Percentiles rank a stretch among this genome's conserved stretches.
Conservation (phyloP, 2,888 invertebrate genomes). For the Gonocerus acuteangulatus region DNA sequence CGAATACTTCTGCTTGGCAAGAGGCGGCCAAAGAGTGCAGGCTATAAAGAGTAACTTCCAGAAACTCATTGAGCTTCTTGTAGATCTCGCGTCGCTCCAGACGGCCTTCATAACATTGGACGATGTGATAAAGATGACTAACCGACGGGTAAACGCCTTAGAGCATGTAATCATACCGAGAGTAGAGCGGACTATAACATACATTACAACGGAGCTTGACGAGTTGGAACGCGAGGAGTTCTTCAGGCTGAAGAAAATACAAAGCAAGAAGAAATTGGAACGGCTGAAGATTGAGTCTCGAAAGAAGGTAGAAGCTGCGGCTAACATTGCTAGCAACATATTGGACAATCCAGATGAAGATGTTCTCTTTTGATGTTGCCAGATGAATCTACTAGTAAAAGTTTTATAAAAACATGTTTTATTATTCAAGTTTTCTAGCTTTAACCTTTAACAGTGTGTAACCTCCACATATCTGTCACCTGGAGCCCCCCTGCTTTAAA, state of each 20-base stretch:
- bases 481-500: too few relatives aligned
- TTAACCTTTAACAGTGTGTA: too few relatives aligned
- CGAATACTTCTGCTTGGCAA: conserved; percentile 54
- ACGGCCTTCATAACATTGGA: conserved; percentile 57
- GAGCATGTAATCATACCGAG: conserved; percentile 58
- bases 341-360: not conserved
- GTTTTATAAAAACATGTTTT: too few relatives aligned
- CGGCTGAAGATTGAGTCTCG: conserved; percentile 35
- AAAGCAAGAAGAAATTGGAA: conserved; percentile 47
- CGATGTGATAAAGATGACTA: conserved; percentile 57
- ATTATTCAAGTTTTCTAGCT: too few relatives aligned
- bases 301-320: not conserved
- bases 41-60: conserved; percentile 54
- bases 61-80: conserved; percentile 53
- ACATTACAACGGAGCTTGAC: conserved; percentile 57
- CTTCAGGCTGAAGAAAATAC: conserved; percentile 44
- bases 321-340: not conserved
- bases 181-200: conserved; percentile 53
- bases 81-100: conserved; percentile 56
- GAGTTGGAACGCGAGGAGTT: conserved; percentile 60
- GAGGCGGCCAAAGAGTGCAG: conserved; percentile 56
- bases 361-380: not conserved
- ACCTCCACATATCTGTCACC: too few relatives aligned
- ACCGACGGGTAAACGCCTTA: conserved; percentile 57
- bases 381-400: too few relatives aligned